Evolutionary conservation across 2,888 invertebrate genomes (phyloP).

Genomic region (Heliconius sara): DNA sequence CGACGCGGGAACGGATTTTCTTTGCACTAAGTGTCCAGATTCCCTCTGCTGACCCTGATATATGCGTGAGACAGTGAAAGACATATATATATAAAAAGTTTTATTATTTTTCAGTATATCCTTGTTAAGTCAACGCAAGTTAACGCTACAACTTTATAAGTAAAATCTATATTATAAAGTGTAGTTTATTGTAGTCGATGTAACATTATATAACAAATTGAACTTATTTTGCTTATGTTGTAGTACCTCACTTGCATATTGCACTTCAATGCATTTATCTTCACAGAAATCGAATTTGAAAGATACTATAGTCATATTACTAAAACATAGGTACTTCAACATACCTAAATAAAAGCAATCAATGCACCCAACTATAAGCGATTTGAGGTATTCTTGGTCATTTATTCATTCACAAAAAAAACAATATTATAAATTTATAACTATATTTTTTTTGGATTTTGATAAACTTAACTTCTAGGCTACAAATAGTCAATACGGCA

Average conservation of each 20-base stretch:
- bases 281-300: neutral
- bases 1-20: too few relatives aligned
- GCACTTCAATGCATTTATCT: neutral
- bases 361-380: too few relatives aligned
- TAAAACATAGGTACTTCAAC: neutral
- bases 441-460: too few relatives aligned
- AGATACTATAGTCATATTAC: neutral
- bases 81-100: too few relatives aligned
- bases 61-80: neutral
- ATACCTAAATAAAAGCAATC: neutral
- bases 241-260: neutral
- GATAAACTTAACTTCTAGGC: too few relatives aligned
- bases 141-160: too few relatives aligned
- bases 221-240: neutral
- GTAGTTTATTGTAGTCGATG: too few relatives aligned
- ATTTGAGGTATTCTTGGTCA: neutral
- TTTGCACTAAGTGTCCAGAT: neutral
- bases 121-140: too few relatives aligned
- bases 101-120: too few relatives aligned
- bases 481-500: too few relatives aligned
- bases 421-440: too few relatives aligned
- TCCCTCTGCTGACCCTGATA: neutral
- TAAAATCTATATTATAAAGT: too few relatives aligned
- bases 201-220: neutral
- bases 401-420: neutral